A percentile compares a stretch with the other conserved stretches of the same genome.
Evolutionary conservation across 1,140 invertebrate genomes (phyloP).

Genomic region (Cydia fagiglandana): DNA sequence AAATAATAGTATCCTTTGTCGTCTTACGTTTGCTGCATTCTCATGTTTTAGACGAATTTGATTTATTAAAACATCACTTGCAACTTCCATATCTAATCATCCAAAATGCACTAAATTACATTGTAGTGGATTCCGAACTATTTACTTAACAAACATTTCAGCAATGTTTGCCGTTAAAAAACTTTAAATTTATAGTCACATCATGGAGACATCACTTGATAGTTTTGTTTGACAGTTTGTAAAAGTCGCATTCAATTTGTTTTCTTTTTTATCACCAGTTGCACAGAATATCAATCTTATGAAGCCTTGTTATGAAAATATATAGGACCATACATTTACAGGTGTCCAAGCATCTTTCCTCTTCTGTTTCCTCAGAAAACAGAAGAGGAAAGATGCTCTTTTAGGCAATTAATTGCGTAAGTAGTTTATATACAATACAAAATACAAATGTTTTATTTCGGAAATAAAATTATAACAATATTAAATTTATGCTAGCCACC

Average conservation of each 20-base stretch:
- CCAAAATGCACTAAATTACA: slow-evolving; percentile 2
- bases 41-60: slow-evolving; percentile 54
- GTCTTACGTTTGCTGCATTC: slow-evolving; percentile 31
- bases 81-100: slow-evolving; percentile 50
- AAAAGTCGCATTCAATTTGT: background rate
- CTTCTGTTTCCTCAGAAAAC: too few relatives aligned
- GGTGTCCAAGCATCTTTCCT: too few relatives aligned
- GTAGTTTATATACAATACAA: too few relatives aligned
- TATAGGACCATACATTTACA: too few relatives aligned
- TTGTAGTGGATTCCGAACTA: background rate
- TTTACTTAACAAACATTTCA: background rate
- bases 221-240: slow-evolving; percentile 12
- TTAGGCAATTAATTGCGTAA: too few relatives aligned
- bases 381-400: too few relatives aligned
- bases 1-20: background rate
- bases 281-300: background rate
- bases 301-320: too few relatives aligned
- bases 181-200: background rate
- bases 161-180: slow-evolving; percentile 3
- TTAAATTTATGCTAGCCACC: too few relatives aligned
- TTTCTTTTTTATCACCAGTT: background rate
- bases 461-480: too few relatives aligned
- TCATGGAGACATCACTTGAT: background rate
- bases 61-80: slow-evolving; percentile 52
- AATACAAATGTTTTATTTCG: too few relatives aligned